These are phyloP conservation scores for Microplitis mediator DNA, from an alignment of 1,140 invertebrate species.

Conservation along the genomic window DNA sequence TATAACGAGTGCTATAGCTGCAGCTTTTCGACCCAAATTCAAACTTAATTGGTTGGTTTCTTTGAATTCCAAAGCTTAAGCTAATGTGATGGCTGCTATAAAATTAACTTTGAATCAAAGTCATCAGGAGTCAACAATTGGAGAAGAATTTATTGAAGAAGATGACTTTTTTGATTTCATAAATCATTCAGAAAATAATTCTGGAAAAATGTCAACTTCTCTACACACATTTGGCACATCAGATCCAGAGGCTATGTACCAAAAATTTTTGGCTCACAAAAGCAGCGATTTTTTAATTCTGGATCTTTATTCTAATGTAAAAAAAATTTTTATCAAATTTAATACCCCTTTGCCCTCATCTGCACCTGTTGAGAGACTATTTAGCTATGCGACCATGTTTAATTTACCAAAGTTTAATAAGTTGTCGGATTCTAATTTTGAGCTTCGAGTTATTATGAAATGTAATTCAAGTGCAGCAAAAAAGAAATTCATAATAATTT, in stretches of 20 bases:
- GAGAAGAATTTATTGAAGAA: neutral
- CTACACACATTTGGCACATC: neutral
- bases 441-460: conserved; percentile 27
- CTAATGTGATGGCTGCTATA: conserved; percentile 3
- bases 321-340: neutral
- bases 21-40: conserved; percentile 11
- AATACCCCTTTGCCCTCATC: conserved; percentile 45
- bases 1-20: conserved; percentile 11
- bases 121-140: neutral
- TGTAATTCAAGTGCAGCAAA: neutral
- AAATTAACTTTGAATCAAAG: neutral
- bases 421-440: conserved; percentile 20
- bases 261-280: neutral
- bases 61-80: neutral
- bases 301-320: neutral
- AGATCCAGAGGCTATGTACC: neutral
- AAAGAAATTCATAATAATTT: too few relatives aligned
- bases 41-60: conserved; percentile 11
- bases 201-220: neutral
- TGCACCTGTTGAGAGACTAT: conserved; percentile 42
- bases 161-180: neutral
- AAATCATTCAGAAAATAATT: too few relatives aligned
- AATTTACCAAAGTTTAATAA: conserved; percentile 36
- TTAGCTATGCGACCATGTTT: conserved; percentile 7
- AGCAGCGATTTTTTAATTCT: neutral